Base-by-base conservation (phyloP, 2,888 invertebrate species). In the Phragmatobia fuliginosa region DNA sequence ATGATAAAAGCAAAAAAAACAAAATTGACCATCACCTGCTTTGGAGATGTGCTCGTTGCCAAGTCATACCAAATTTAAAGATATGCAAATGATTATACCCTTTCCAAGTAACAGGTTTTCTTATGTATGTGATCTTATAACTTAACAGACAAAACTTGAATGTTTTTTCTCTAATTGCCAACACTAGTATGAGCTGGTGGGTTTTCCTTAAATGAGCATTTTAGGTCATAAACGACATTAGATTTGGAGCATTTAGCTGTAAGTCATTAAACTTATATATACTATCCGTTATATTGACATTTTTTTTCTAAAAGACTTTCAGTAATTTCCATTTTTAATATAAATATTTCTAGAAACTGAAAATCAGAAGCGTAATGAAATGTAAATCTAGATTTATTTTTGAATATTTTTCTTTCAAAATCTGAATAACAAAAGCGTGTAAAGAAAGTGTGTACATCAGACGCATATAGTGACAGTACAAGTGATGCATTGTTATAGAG, bases 401-500 rank as follows among this genome's bases (percentile, higher is more conserved):
- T 45, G 1, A 10, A 14, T 28, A 11, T 25, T 56, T 28, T 56
- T 28, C 16, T 16, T 16, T 52, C 4, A 52, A 52, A 25, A 52
- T 25, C 0, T 56, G 25, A 28, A 16, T 28, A 56, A 16, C 16
- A 56, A n/a, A 56, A 28, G 28, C 5, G 52, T 28, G 28, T 28
- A 28, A 6, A 10, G 21, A n/a, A 32, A 32, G 25, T 56, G 25
- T 56, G 36, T 60, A 32, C n/a, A 68, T 83, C 79, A 83, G 74
- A 82, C 78, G 79, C 77, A 77, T 81, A 82, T 76, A 38, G 63
- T 67, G 59, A 66, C 75, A 80, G 83, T 73, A 76, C 82, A 80
- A 77, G 83, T 82, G 81, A 87, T 87, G 88, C 86, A 86, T 85
- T 90, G 88, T 89, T 89, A 90, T 79, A 81, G 82, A 78, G 80